Evolutionary conservation across 2,113 vertebrate species (phyloP).

Genomic region (Cairina moschata): DNA sequence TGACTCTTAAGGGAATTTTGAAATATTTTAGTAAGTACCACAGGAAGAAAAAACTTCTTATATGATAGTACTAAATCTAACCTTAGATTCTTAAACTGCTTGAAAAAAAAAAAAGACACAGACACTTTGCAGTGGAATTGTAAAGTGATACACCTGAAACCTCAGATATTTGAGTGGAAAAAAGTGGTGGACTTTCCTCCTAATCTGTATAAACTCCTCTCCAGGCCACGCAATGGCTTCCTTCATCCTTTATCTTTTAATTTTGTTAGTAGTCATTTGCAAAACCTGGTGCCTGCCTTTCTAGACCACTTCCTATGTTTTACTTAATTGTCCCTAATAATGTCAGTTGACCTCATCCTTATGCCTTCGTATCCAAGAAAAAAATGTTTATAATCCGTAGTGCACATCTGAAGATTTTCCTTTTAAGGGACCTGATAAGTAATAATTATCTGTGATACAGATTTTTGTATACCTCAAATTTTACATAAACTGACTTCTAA

Average conservation of each 20-base stretch:
- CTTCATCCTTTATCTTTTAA: background rate
- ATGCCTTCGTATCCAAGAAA: background rate
- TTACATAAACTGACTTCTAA: background rate
- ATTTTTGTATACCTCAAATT: background rate
- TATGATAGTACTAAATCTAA: background rate
- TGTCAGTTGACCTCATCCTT: background rate
- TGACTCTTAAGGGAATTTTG: background rate
- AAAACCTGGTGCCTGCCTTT: background rate
- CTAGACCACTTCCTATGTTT: background rate
- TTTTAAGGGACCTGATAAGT: background rate
- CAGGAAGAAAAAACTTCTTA: background rate
- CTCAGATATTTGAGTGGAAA: background rate
- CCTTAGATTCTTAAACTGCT: rapidly evolving
- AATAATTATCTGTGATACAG: background rate
- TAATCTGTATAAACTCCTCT: background rate
- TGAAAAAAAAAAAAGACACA: background rate
- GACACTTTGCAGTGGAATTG: background rate
- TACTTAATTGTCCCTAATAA: background rate
- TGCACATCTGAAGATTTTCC: background rate
- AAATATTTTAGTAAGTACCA: background rate
- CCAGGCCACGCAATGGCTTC: rapidly evolving
- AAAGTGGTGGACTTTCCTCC: background rate
- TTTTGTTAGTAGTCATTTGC: background rate
- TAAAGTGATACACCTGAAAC: background rate
- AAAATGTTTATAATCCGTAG: background rate